A percentile compares a stretch with the other conserved stretches of the same genome.
Conservation (phyloP, 1,140 invertebrate genomes). For the Hydropsyche tenuis region DNA sequence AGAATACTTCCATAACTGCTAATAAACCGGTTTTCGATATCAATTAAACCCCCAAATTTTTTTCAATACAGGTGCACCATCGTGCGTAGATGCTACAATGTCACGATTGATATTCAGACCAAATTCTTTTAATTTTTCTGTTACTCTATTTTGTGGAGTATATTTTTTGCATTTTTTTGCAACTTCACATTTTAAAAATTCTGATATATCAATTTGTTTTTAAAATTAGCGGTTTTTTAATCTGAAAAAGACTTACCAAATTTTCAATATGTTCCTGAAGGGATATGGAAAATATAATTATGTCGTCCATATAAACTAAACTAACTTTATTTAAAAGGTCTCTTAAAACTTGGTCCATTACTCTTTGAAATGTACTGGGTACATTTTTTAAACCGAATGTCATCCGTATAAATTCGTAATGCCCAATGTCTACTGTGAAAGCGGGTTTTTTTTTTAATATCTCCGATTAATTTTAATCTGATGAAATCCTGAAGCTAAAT, state of each 20-base stretch:
- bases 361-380: constrained; percentile 53
- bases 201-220: no score
- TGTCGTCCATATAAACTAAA: constrained; percentile 60
- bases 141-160: no score
- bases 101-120: no score
- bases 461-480: constrained; percentile 59
- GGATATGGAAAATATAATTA: constrained; percentile 42
- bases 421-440: constrained; percentile 51
- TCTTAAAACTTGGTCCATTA: constrained; percentile 52
- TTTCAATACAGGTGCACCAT: no score
- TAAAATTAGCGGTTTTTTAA: no score
- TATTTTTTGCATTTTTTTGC: no score
- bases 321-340: constrained; percentile 42
- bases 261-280: constrained; percentile 50
- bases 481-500: constrained; percentile 62
- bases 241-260: constrained; percentile 54
- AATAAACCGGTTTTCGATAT: no score
- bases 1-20: no score
- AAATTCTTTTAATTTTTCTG: no score
- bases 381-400: constrained; percentile 55
- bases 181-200: no score
- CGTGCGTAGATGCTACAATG: no score
- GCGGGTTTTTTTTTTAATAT: constrained; percentile 59
- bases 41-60: no score
- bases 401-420: constrained; percentile 50